Evolutionary conservation across 1,140 invertebrate genomes (phyloP).

Genomic region (Popillia japonica): DNA sequence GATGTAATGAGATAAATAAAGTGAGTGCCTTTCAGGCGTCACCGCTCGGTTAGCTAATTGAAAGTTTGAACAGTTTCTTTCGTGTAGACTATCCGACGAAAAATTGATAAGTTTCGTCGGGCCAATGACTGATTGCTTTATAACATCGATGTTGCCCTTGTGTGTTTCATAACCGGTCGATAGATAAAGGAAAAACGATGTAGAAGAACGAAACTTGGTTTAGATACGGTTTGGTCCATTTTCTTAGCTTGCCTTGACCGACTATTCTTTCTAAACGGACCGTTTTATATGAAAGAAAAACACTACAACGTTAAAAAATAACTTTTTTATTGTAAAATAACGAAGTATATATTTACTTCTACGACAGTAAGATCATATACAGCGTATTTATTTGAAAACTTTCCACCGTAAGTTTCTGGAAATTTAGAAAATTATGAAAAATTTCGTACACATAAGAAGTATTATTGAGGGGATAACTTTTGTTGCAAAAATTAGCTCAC

Average conservation of each 20-base stretch:
- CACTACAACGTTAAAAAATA: no score
- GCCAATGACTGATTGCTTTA: constrained; percentile 9
- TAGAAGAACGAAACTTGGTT: neutral
- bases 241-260: neutral
- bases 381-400: no score
- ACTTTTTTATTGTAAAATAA: no score
- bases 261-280: neutral
- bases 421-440: no score
- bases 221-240: neutral
- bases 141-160: neutral
- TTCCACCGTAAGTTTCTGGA: no score
- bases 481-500: no score
- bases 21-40: neutral
- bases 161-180: neutral
- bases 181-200: neutral
- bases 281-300: no score
- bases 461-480: no score
- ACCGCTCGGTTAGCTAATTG: neutral
- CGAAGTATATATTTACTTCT: no score
- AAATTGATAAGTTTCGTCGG: neutral
- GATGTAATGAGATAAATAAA: constrained; percentile 10
- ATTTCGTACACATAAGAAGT: no score
- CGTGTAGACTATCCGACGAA: neutral
- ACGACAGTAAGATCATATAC: no score
- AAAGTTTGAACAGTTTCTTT: constrained; percentile 15